A percentile compares a stretch with the other conserved stretches of the same genome.
Conservation (phyloP, 2,888 invertebrate species). For the Bedellia somnulentella region DNA sequence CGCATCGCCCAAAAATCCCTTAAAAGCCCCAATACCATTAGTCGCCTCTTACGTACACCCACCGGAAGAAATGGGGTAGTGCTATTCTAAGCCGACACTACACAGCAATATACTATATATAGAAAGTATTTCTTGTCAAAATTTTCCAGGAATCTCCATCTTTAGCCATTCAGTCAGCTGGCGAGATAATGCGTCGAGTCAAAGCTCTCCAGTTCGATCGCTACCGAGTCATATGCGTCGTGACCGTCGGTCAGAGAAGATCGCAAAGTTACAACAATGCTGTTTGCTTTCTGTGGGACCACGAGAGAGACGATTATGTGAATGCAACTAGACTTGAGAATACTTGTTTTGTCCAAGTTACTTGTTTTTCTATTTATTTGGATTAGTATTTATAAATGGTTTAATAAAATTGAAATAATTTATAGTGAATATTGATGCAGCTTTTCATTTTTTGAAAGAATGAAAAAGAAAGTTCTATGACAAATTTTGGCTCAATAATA, state of each 20-base stretch:
- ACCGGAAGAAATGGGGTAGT: no score
- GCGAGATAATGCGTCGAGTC: constrained; percentile 20
- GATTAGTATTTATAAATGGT: constrained; percentile 15
- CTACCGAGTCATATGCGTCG: constrained; percentile 30
- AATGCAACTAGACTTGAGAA: constrained; percentile 20
- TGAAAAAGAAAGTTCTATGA: no score
- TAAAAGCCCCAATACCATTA: no score
- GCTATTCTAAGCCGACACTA: no score
- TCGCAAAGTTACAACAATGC: constrained; percentile 42
- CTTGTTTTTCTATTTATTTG: constrained; percentile 34
- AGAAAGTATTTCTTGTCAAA: no score
- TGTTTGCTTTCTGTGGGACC: constrained; percentile 40
- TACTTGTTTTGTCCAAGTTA: constrained; percentile 33
- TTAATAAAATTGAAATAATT: background rate
- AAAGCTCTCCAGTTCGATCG: constrained; percentile 29
- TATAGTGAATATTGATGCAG: background rate
- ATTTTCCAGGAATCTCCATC: constrained; percentile 17
- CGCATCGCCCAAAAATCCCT: no score
- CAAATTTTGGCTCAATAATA: background rate
- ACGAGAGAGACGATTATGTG: constrained; percentile 26
- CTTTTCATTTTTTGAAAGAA: background rate
- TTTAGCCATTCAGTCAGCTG: constrained; percentile 9
- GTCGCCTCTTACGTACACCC: no score
- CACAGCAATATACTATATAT: no score
- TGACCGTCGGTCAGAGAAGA: constrained; percentile 34